These are phyloP conservation scores for Corythoichthys intestinalis DNA, from an alignment of 2,113 vertebrate genomes.

Conservation along the genomic window DNA sequence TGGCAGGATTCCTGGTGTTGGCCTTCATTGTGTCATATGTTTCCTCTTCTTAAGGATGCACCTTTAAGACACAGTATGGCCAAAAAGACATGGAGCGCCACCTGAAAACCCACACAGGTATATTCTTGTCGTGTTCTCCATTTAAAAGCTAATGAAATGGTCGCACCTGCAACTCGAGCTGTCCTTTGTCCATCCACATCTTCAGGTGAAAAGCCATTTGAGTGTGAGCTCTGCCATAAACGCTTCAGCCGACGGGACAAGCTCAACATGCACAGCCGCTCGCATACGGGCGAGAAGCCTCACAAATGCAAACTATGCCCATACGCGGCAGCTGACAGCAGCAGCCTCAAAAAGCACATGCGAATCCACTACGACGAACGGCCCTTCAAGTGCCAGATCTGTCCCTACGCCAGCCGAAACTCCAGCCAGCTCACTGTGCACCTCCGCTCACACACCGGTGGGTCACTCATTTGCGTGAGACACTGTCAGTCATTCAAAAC, in stretches of 20 bases:
- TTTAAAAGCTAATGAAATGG: neutral
- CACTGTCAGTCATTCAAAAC: no score
- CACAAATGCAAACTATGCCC: slow-evolving; percentile 92
- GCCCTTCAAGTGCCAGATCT: slow-evolving; percentile 96
- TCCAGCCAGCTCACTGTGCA: slow-evolving; percentile 97
- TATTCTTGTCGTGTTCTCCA: neutral
- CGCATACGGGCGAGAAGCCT: slow-evolving; percentile 92
- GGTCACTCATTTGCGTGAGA: neutral
- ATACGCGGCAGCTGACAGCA: slow-evolving; percentile 92
- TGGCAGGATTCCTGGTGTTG: neutral
- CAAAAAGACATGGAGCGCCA: slow-evolving; percentile 98
- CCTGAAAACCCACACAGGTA: slow-evolving; percentile 93
- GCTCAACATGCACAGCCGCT: slow-evolving; percentile 91
- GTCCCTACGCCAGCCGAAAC: slow-evolving; percentile 93
- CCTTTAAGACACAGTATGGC: slow-evolving; percentile 95
- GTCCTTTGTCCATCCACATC: neutral
- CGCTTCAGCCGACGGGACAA: slow-evolving; percentile 94
- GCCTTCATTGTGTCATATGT: neutral
- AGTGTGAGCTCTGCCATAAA: slow-evolving; percentile 91
- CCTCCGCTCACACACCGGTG: slow-evolving; percentile 86
- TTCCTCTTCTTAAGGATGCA: slow-evolving; percentile 78
- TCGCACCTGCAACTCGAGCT: fast-evolving
- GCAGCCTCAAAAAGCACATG: slow-evolving; percentile 95
- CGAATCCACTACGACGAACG: slow-evolving; percentile 91
- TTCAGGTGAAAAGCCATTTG: slow-evolving; percentile 92